phyloP scores from a whole-genome alignment of 2,113 vertebrate genomes.

The Neodon shergylaensis region DNA sequence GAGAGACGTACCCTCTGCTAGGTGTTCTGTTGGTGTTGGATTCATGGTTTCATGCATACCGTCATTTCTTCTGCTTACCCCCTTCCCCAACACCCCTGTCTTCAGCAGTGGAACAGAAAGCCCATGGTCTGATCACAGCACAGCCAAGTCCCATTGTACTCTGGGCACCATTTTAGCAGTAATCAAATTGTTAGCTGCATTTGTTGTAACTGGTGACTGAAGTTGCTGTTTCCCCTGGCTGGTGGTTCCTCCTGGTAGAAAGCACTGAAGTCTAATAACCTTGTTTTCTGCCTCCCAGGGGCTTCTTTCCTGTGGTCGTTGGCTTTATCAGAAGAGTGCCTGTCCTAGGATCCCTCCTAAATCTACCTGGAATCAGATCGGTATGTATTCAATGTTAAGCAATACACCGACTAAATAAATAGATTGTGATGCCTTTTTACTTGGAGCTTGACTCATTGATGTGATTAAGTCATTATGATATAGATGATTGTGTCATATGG shows the following conservation, averaged over 20 bases:
- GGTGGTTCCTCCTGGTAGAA: neutral
- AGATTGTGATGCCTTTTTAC: neutral
- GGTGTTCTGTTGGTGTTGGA: neutral
- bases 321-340: constrained; percentile 98
- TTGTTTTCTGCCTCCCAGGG: constrained; percentile 84
- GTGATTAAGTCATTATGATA: neutral
- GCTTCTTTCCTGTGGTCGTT: constrained; percentile 97
- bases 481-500: constrained; percentile 25
- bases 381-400: constrained; percentile 87
- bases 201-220: neutral
- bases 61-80: neutral
- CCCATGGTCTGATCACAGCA: neutral
- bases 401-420: neutral
- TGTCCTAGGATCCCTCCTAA: constrained; percentile 95
- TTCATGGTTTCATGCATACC: neutral
- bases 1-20: neutral
- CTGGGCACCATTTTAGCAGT: neutral
- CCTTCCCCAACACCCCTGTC: neutral
- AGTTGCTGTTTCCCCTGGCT: neutral
- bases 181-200: neutral
- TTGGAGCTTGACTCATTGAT: constrained; percentile 18
- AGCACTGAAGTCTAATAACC: neutral
- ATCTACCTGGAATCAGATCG: constrained; percentile 97
- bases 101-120: neutral
- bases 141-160: neutral